phyloP scores from a whole-genome alignment of 2,797 vertebrate genomes.

The Scleropages formosus region DNA sequence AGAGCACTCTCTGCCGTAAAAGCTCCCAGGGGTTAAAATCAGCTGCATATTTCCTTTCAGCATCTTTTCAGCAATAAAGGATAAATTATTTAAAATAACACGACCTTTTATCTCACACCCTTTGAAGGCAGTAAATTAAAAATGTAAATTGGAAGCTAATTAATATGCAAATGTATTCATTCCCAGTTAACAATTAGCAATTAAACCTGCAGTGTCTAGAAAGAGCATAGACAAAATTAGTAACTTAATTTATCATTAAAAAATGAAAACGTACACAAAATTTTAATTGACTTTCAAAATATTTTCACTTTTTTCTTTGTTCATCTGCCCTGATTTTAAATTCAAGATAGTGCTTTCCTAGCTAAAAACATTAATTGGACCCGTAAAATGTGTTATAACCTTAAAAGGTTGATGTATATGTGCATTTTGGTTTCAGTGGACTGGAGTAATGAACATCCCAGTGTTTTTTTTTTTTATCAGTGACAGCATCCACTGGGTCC shows the following conservation, averaged over 20 bases:
- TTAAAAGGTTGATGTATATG: constrained; percentile 39
- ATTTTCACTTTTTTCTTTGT: constrained; percentile 74
- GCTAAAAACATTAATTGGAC: constrained; percentile 54
- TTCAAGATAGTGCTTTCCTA: constrained; percentile 48
- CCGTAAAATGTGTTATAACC: constrained; percentile 52
- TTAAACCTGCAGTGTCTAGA: constrained; percentile 99
- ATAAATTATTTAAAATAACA: constrained; percentile 99
- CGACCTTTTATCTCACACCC: constrained; percentile 99
- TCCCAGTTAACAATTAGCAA: constrained; percentile 99
- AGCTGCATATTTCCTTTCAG: constrained; percentile 90
- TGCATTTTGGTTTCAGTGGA: not conserved
- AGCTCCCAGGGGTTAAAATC: constrained; percentile 81
- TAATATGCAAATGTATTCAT: constrained; percentile 99
- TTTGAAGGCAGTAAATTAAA: constrained; percentile 99
- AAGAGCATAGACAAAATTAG: constrained; percentile 98
- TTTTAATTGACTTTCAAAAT: constrained; percentile 92
- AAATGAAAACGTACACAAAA: constrained; percentile 94
- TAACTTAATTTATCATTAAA: constrained; percentile 99
- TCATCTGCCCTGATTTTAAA: constrained; percentile 41
- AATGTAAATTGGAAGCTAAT: constrained; percentile 99
- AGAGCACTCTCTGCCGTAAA: constrained; percentile 49
- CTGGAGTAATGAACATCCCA: constrained; percentile 35
- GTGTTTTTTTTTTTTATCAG: constrained; percentile 33
- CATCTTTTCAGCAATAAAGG: constrained; percentile 97
- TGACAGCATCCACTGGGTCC: constrained; percentile 30